Base-by-base conservation (phyloP, 2,797 vertebrate species). In the Sebastes cheni region DNA sequence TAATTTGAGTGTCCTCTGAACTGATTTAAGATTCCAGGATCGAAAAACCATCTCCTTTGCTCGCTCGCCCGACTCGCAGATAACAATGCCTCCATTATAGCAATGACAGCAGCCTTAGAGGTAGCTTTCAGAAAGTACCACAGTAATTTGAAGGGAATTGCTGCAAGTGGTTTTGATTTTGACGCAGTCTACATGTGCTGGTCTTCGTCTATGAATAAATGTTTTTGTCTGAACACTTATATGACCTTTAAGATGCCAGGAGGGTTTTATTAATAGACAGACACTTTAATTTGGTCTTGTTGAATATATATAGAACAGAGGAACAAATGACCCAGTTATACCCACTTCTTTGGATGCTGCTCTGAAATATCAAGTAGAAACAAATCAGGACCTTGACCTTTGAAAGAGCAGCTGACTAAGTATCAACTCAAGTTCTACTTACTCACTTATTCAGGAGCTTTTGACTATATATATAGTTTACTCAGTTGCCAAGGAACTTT, bases 1-100 rank as follows among this genome's bases (percentile, higher is more conserved):
- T 75, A 60, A 76, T 78, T 75, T 23, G 14, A 80, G 25, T 5
- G 62, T 69, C 72, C 75, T 75, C 72, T 78, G 62, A 77, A 70
- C 46, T 73, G 68, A 89, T 83, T 76, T 29, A 66, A 82, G 36
- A 80, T 81, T 71, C 23, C 36, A 13, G 16, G 56, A 82, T 82
- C 10, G 13, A 82, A 80, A 72, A 67, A 42, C 14, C 30, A 67
- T 80, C 66, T 69, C 11, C 16, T 61, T 10, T 13, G 22, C 58
- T 55, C 29, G 29, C 55, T 10, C 4, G 0, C 46, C 36, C 81
- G 23, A 69, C 59, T 54, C 23, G 3, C 62, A 61, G 80, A 22
- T 72, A 75, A 77, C 72, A 81, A 72, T 65, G 39, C 50, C 72
- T 79, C 70, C 27, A 75, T 83, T 76, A 74, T 10, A 68, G 60